A percentile compares a stretch with the other conserved stretches of the same genome.
These are phyloP conservation scores for Distichodus sexfasciatus DNA, from an alignment of 2,797 vertebrate species.

Conservation along the genomic window DNA sequence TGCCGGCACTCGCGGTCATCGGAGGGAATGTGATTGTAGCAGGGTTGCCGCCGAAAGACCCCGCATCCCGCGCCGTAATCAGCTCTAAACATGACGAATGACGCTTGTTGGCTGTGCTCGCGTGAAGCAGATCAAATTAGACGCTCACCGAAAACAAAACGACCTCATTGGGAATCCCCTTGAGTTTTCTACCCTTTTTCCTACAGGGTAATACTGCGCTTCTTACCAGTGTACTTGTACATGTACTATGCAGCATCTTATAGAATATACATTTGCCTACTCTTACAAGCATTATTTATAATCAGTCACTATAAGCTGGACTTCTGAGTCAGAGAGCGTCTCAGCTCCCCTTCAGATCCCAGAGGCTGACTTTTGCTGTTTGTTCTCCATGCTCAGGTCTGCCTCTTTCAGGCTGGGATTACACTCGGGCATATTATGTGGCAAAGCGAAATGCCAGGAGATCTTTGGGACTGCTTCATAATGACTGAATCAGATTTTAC, in stretches of 20 bases:
- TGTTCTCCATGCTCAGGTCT: not conserved
- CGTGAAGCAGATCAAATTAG: constrained; percentile 19
- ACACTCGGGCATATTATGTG: constrained; percentile 13
- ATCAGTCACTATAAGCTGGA: not conserved
- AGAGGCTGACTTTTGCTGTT: not conserved
- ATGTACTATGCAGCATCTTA: no score
- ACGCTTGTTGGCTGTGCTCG: constrained; percentile 4
- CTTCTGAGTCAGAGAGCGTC: not conserved
- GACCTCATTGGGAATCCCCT: not conserved
- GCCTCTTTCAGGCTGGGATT: not conserved
- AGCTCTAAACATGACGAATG: constrained; percentile 19
- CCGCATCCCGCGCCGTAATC: constrained; percentile 4
- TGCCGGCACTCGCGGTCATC: not conserved
- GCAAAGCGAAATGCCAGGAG: constrained; percentile 52
- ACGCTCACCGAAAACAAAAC: constrained; percentile 10
- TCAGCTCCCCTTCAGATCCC: not conserved
- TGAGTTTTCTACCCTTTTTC: not conserved
- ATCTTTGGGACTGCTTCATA: constrained; percentile 31
- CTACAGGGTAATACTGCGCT: no score
- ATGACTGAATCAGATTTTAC: not conserved
- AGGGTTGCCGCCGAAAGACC: not conserved
- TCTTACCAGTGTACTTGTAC: no score
- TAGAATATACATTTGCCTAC: no score
- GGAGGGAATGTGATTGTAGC: constrained; percentile 13
- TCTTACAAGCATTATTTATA: no score